Evolutionary conservation across 2,113 vertebrate genomes (phyloP).

Genomic region (Leptosomus discolor): DNA sequence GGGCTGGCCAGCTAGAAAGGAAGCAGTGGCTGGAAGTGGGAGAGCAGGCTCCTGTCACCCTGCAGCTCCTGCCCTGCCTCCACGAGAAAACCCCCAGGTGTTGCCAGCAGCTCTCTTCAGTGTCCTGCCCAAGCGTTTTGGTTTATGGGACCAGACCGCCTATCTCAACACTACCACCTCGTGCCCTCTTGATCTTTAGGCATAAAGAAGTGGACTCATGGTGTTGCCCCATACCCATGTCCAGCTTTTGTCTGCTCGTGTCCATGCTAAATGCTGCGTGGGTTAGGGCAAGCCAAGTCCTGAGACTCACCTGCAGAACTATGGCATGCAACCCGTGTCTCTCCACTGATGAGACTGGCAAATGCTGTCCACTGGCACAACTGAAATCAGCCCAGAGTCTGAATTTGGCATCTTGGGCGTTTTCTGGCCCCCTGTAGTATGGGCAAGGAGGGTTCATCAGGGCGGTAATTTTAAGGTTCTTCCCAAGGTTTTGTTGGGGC

Average conservation of each 20-base stretch:
- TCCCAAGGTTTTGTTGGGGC: not conserved
- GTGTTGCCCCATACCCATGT: not conserved
- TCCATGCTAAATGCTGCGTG: not conserved
- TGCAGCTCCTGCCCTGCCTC: not conserved
- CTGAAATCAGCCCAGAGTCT: rapidly evolving
- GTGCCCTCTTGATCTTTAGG: not conserved
- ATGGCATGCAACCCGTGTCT: rapidly evolving
- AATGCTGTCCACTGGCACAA: not conserved
- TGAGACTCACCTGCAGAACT: not conserved
- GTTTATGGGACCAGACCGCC: not conserved
- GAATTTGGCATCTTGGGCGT: not conserved
- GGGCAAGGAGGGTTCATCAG: not conserved
- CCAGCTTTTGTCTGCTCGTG: not conserved
- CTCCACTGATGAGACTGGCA: not conserved
- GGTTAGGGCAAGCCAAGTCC: not conserved
- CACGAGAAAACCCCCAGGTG: not conserved
- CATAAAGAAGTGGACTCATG: not conserved
- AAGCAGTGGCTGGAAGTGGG: not conserved
- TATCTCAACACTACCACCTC: not conserved
- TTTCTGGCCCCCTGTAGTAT: not conserved
- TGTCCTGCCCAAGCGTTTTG: not conserved
- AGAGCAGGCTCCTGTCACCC: not conserved
- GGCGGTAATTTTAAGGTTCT: not conserved
- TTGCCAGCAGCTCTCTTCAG: not conserved
- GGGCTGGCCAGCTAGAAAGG: not conserved